A percentile compares a stretch with the other conserved stretches of the same genome.
Evolutionary conservation across 1,140 invertebrate genomes (phyloP).

Genomic region (Lamellibrachia luymesi): DNA sequence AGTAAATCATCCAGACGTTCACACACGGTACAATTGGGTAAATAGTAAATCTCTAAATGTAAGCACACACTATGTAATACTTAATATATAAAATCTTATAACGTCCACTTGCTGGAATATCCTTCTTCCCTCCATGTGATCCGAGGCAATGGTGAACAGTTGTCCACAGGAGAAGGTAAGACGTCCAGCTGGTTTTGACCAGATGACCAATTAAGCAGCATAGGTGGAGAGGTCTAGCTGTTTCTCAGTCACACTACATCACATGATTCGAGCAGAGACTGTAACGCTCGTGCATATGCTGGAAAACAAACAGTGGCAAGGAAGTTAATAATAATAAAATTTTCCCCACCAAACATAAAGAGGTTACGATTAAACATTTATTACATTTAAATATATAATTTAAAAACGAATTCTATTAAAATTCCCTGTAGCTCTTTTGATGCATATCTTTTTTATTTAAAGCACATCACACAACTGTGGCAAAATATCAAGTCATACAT

Average conservation of each 20-base stretch:
- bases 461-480: neutral
- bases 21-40: neutral
- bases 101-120: neutral
- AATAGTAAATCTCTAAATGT: neutral
- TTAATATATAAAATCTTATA: neutral
- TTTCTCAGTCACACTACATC: slow-evolving; percentile 27
- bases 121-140: neutral
- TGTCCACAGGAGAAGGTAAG: neutral
- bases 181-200: neutral
- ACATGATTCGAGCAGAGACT: slow-evolving; percentile 44
- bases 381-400: neutral
- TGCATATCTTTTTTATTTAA: neutral
- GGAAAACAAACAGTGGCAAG: slow-evolving; percentile 30
- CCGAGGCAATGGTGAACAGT: neutral
- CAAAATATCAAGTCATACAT: neutral
- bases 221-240: neutral
- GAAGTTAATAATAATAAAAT: neutral
- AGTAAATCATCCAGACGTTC: neutral
- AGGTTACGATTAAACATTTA: neutral
- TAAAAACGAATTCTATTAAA: no score
- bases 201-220: neutral
- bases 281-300: slow-evolving; percentile 49
- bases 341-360: neutral
- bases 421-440: no score
- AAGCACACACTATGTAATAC: neutral